These are phyloP conservation scores for Hapalemur alaotrensis DNA, from an alignment of 2,797 vertebrate species.

Conservation along the genomic window DNA sequence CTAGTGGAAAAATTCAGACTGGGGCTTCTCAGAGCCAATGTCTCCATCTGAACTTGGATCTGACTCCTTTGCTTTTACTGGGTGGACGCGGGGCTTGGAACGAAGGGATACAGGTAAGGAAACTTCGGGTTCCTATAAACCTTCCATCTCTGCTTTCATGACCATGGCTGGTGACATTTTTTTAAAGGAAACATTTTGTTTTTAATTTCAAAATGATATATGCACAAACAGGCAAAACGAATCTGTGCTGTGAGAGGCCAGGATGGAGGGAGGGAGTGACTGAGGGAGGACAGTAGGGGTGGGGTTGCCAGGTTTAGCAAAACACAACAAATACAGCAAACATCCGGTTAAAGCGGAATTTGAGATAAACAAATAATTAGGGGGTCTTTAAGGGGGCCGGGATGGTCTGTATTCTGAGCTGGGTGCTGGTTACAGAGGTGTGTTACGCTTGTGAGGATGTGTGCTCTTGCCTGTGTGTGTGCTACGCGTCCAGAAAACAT, in stretches of 20 bases:
- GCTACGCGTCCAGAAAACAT: not conserved
- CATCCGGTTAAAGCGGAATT: not conserved
- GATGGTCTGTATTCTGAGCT: not conserved
- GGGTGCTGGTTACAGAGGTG: not conserved
- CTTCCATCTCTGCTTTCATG: not conserved
- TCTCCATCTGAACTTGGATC: not conserved
- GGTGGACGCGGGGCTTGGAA: not conserved
- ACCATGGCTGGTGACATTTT: not conserved
- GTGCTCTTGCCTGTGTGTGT: not conserved
- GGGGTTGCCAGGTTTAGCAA: not conserved
- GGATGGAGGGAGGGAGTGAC: not conserved
- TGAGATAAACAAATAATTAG: not conserved
- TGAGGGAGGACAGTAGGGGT: too few relatives aligned
- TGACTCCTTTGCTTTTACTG: not conserved
- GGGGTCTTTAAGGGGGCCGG: not conserved
- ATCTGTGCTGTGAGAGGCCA: not conserved
- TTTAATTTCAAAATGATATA: not conserved
- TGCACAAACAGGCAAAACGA: not conserved
- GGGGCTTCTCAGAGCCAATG: too few relatives aligned
- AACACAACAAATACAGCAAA: not conserved
- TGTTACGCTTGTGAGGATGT: not conserved
- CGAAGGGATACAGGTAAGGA: not conserved
- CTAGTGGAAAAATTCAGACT: not conserved
- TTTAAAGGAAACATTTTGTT: not conserved
- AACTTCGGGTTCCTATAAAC: not conserved